phyloP scores from a whole-genome alignment of 2,888 invertebrate genomes.

The Gasteruption jaculator region DNA sequence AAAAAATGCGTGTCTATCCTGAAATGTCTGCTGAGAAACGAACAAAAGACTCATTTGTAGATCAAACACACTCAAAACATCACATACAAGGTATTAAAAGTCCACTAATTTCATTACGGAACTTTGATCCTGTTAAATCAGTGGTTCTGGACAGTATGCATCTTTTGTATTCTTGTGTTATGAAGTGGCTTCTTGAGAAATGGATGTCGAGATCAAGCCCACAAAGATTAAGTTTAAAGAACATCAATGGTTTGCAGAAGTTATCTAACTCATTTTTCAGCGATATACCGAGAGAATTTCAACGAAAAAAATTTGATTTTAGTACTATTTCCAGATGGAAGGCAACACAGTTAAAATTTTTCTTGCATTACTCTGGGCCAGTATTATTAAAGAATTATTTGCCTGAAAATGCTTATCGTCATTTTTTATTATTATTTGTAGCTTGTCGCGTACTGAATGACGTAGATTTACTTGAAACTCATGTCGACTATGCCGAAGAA shows the following conservation, averaged over 20 bases:
- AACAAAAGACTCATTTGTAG: too few relatives aligned
- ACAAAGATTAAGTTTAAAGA: neutral
- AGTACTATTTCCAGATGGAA: constrained; percentile 11
- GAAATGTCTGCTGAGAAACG: constrained; percentile 7
- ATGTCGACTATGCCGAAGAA: constrained; percentile 3
- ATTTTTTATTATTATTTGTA: constrained; percentile 12
- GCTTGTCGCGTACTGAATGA: constrained; percentile 7
- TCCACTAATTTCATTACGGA: too few relatives aligned
- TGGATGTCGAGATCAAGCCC: neutral
- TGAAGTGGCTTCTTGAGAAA: too few relatives aligned
- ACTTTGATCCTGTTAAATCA: neutral
- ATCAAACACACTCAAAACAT: too few relatives aligned
- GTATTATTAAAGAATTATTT: constrained; percentile 10
- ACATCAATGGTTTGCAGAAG: neutral
- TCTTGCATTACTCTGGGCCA: neutral
- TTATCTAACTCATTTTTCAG: neutral
- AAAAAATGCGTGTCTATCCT: constrained; percentile 10
- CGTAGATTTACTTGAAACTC: neutral
- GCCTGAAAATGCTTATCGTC: constrained; percentile 1
- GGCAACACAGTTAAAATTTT: constrained; percentile 14
- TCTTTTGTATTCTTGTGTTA: neutral
- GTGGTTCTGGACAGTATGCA: constrained; percentile 6
- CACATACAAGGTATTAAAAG: neutral
- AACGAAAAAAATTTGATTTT: constrained; percentile 11
- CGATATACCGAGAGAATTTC: constrained; percentile 14